Evolutionary conservation across 64 coral and sea anemone genomes (phyloP).

Genomic region (Actinia tenebrosa): DNA sequence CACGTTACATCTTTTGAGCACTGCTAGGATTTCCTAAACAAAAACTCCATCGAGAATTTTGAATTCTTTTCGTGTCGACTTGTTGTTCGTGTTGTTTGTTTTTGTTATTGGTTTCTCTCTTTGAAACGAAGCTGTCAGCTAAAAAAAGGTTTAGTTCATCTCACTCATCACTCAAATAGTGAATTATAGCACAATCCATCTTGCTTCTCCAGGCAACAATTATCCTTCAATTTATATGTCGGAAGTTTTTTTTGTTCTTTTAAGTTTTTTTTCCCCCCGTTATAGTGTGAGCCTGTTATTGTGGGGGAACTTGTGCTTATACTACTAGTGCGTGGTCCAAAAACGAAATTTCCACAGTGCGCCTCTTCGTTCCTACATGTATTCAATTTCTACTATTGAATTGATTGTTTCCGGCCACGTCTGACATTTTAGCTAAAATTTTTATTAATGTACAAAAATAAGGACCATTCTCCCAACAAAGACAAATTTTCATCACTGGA

Average conservation of each 20-base stretch:
- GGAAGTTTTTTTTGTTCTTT: not conserved
- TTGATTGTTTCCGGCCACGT: not conserved
- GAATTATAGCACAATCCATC: not conserved
- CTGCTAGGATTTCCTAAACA: not conserved
- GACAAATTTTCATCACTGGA: too few relatives aligned
- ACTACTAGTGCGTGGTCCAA: not conserved
- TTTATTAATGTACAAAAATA: too few relatives aligned
- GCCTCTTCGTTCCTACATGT: not conserved
- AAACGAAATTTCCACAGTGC: not conserved
- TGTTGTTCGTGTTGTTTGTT: not conserved
- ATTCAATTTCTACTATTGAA: not conserved
- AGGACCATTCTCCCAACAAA: too few relatives aligned
- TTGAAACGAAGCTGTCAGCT: not conserved
- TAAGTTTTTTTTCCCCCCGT: not conserved
- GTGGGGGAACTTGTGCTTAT: too few relatives aligned
- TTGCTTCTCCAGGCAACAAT: too few relatives aligned
- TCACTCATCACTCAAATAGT: not conserved
- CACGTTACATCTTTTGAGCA: not conserved
- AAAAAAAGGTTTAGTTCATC: not conserved
- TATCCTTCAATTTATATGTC: too few relatives aligned
- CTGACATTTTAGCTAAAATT: not conserved
- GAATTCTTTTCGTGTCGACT: not conserved
- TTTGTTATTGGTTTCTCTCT: constrained; percentile 4
- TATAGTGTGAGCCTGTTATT: too few relatives aligned
- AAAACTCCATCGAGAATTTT: not conserved